Evolutionary conservation across 1,140 invertebrate genomes (phyloP).

Genomic region (Polyergus mexicanus): DNA sequence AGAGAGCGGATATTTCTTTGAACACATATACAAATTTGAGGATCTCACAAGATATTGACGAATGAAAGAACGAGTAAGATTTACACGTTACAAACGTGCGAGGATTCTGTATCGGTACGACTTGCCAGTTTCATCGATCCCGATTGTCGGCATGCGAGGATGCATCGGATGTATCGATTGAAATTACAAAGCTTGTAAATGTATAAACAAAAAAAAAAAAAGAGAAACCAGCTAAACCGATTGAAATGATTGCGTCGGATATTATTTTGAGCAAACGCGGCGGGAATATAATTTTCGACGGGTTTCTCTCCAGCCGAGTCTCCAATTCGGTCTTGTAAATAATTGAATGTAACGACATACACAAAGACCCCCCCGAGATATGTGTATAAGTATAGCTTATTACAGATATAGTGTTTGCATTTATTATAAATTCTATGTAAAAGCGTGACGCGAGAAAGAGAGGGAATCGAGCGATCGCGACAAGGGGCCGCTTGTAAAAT

Average conservation of each 20-base stretch:
- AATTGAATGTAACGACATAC: slow-evolving; percentile 50
- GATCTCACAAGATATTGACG: slow-evolving; percentile 41
- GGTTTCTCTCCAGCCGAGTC: neutral
- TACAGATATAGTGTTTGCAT: slow-evolving; percentile 78
- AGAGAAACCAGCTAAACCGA: slow-evolving; percentile 1
- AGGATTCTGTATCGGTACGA: slow-evolving; percentile 36
- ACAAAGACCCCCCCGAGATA: slow-evolving; percentile 38
- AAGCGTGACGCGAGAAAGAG: slow-evolving; percentile 39
- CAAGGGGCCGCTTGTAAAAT: slow-evolving; percentile 17
- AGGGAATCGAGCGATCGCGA: slow-evolving; percentile 31
- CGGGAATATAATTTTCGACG: slow-evolving; percentile 39
- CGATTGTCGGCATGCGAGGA: neutral
- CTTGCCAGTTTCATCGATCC: slow-evolving; percentile 66
- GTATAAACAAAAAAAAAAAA: slow-evolving; percentile 51
- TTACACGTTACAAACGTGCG: neutral
- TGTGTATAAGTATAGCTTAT: slow-evolving; percentile 71
- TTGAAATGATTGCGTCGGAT: slow-evolving; percentile 11
- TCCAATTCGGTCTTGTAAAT: slow-evolving; percentile 55
- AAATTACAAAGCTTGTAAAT: slow-evolving; percentile 59
- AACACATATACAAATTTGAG: neutral
- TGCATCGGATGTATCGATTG: slow-evolving; percentile 21
- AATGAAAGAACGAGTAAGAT: slow-evolving; percentile 4
- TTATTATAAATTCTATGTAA: slow-evolving; percentile 81
- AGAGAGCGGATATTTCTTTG: neutral
- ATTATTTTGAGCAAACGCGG: slow-evolving; percentile 23